A percentile compares a stretch with the other conserved stretches of the same genome.
Evolutionary conservation across 2,113 vertebrate species (phyloP).

Genomic region (Panthera leo): DNA sequence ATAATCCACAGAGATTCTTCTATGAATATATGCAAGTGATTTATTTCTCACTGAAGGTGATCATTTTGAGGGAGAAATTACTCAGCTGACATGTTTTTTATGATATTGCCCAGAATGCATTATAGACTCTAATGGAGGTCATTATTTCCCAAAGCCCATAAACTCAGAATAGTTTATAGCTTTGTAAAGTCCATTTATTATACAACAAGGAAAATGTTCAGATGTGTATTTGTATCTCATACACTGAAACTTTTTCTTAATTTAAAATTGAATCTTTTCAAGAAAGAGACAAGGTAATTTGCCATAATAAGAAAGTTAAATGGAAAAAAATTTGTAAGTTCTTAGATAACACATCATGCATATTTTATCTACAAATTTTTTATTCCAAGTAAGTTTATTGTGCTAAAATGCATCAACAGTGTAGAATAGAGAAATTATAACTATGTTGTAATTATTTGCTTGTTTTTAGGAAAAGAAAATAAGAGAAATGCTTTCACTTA

Average conservation of each 20-base stretch:
- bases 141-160: slow-evolving; percentile 60
- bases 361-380: neutral
- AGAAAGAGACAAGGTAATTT: neutral
- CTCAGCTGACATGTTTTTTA: slow-evolving; percentile 20
- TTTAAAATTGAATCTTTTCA: neutral
- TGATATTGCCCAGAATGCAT: neutral
- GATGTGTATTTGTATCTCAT: neutral
- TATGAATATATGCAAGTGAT: neutral
- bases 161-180: slow-evolving; percentile 29
- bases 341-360: neutral
- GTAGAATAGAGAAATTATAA: neutral
- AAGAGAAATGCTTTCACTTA: neutral
- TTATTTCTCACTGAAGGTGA: slow-evolving; percentile 16
- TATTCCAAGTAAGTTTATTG: neutral
- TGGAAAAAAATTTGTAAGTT: neutral
- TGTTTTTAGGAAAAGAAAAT: neutral
- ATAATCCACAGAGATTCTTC: slow-evolving; percentile 6
- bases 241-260: neutral
- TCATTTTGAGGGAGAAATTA: slow-evolving; percentile 31
- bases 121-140: slow-evolving; percentile 29
- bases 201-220: slow-evolving; percentile 29
- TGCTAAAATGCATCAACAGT: neutral
- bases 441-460: neutral
- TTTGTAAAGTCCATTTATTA: slow-evolving; percentile 39
- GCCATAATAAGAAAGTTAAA: neutral